Evolutionary conservation across 2,888 invertebrate species (phyloP).

Genomic region (Saturnia pavonia): DNA sequence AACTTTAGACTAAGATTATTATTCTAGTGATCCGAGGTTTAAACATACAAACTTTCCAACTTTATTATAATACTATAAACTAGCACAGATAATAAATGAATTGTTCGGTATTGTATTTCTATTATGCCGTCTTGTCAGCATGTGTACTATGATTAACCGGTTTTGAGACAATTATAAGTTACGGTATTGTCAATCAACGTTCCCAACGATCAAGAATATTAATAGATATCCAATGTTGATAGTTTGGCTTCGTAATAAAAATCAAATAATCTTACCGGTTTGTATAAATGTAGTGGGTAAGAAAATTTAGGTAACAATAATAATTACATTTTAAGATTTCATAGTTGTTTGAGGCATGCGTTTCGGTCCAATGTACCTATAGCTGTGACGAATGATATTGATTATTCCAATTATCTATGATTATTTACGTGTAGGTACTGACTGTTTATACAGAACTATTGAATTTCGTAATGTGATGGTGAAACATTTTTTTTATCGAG

Average conservation of each 20-base stretch:
- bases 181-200: slow-evolving; percentile 14
- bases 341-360: slow-evolving; percentile 20
- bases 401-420: slow-evolving; percentile 22
- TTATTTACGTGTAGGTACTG: slow-evolving; percentile 11
- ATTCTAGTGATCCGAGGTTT: no score
- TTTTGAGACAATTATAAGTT: not conserved
- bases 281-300: not conserved
- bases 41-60: no score
- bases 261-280: slow-evolving; percentile 19
- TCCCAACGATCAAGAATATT: slow-evolving; percentile 8
- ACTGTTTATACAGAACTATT: slow-evolving; percentile 11
- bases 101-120: slow-evolving; percentile 4
- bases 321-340: slow-evolving; percentile 23
- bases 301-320: slow-evolving; percentile 1
- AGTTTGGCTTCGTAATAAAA: slow-evolving; percentile 12
- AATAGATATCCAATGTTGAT: not conserved
- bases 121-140: slow-evolving; percentile 5
- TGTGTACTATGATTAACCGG: not conserved
- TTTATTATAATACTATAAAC: not conserved
- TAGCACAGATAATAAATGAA: not conserved
- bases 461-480: not conserved
- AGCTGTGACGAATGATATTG: slow-evolving; percentile 21
- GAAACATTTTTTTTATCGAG: not conserved
- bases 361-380: slow-evolving; percentile 20
- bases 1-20: not conserved